These are phyloP conservation scores for Tipula lateralis DNA, from an alignment of 2,888 invertebrate genomes.

Conservation along the genomic window DNA sequence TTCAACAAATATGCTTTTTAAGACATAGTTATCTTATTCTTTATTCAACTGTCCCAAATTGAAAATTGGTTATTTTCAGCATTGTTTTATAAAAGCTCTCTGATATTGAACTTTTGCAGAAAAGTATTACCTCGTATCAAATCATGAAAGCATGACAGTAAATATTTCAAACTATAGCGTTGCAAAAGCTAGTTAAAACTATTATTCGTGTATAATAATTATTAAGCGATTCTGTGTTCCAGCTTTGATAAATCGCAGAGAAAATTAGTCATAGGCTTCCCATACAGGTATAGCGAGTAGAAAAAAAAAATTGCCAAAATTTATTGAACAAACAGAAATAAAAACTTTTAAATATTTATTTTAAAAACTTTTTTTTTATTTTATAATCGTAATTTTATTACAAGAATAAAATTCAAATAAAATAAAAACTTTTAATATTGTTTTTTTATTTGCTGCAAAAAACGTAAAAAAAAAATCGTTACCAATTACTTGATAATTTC, in stretches of 20 bases:
- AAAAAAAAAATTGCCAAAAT: not conserved
- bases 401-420: not conserved
- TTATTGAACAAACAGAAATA: not conserved
- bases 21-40: no score
- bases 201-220: not conserved
- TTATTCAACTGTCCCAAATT: no score
- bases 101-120: no score
- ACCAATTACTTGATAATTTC: constrained; percentile 1
- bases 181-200: no score
- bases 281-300: no score
- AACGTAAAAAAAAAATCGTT: not conserved
- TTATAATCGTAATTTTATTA: not conserved
- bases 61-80: no score
- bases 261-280: not conserved
- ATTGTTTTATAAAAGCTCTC: no score
- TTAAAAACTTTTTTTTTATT: not conserved
- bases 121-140: no score
- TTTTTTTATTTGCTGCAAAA: not conserved
- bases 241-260: not conserved
- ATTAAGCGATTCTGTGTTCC: not conserved
- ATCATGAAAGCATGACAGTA: no score
- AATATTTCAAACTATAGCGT: no score
- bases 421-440: not conserved
- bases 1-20: no score
- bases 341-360: not conserved